These are phyloP conservation scores for Acronicta aceris DNA, from an alignment of 2,888 invertebrate genomes.

Conservation along the genomic window DNA sequence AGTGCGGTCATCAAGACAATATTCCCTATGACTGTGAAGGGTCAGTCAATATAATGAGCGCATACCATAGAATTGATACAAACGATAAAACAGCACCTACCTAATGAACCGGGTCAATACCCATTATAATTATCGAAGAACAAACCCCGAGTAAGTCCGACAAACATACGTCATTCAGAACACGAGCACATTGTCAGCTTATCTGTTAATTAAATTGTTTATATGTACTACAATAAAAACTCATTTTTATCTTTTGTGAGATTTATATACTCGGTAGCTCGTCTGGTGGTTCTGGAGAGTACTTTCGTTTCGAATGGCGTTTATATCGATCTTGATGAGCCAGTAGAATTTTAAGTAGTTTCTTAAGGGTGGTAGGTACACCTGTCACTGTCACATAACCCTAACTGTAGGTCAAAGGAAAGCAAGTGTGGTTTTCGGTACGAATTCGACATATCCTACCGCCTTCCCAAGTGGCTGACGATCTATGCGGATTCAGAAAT, in stretches of 20 bases:
- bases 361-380: no score
- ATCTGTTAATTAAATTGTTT: slow-evolving; percentile 55
- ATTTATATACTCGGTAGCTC: slow-evolving; percentile 30
- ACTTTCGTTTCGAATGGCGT: no score
- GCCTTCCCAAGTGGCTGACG: no score
- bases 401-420: no score
- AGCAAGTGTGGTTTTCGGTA: no score
- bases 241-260: slow-evolving; percentile 47
- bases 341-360: no score
- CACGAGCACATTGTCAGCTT: slow-evolving; percentile 49
- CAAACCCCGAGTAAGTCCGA: slow-evolving; percentile 40
- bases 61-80: slow-evolving; percentile 49
- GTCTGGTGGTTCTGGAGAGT: no score
- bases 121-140: slow-evolving; percentile 44
- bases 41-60: slow-evolving; percentile 19
- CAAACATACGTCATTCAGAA: slow-evolving; percentile 45
- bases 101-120: slow-evolving; percentile 49
- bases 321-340: no score
- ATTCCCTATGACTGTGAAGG: not conserved
- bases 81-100: slow-evolving; percentile 45
- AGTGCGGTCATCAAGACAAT: not conserved
- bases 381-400: no score
- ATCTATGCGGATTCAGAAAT: no score
- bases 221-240: slow-evolving; percentile 23
- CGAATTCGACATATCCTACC: no score